Evolutionary conservation across 2,888 invertebrate species (phyloP).

Genomic region (Mesorhabditis sp.): DNA sequence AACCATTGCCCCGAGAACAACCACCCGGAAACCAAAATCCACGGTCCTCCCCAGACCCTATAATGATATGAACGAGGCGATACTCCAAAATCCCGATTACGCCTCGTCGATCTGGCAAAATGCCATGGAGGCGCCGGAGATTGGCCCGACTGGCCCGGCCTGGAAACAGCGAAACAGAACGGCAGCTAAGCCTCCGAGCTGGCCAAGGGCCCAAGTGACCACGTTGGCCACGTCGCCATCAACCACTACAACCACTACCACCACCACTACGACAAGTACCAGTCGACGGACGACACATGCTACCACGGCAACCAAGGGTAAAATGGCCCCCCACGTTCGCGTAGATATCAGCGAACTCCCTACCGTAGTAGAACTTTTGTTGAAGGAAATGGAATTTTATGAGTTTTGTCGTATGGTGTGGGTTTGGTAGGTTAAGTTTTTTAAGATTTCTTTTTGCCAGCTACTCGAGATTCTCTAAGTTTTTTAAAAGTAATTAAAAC

Average conservation of each 20-base stretch:
- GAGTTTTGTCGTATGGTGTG: too few species aligned
- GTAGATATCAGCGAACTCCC: background rate
- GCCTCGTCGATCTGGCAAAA: slow-evolving; percentile 33
- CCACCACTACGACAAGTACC: slow-evolving; percentile 16
- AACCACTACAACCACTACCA: slow-evolving; percentile 12
- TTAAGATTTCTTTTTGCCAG: too few species aligned
- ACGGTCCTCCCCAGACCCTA: slow-evolving; percentile 41
- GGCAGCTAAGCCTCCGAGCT: slow-evolving; percentile 9
- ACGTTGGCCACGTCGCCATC: slow-evolving; percentile 16
- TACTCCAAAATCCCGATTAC: slow-evolving; percentile 39
- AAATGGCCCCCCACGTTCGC: background rate
- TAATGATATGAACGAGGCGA: slow-evolving; percentile 34
- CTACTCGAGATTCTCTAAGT: too few species aligned
- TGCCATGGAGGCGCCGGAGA: slow-evolving; percentile 30
- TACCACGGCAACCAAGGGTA: slow-evolving; percentile 14
- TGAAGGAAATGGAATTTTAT: too few species aligned
- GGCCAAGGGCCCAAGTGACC: slow-evolving; percentile 2
- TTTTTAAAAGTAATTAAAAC: too few species aligned
- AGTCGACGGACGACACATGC: slow-evolving; percentile 16
- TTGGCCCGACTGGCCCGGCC: slow-evolving; percentile 37
- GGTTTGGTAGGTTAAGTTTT: too few species aligned
- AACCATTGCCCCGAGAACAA: background rate
- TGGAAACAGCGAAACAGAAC: slow-evolving; percentile 15
- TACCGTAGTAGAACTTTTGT: too few species aligned
- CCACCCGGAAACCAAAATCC: slow-evolving; percentile 2